phyloP scores from a whole-genome alignment of 2,888 invertebrate species.

The Penaeus monodon region DNA sequence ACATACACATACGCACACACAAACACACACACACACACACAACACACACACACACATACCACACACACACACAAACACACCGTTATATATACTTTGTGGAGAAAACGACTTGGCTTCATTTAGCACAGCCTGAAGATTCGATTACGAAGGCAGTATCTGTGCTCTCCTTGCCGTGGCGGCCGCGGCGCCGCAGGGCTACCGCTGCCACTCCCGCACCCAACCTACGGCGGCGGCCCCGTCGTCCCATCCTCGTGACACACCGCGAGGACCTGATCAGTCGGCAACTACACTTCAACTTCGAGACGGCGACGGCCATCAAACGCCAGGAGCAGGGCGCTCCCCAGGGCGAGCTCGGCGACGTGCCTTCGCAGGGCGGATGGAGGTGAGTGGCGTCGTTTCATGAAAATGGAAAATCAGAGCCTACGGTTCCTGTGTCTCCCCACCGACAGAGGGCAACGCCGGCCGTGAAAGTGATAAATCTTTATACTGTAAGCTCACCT shows the following conservation, averaged over 20 bases:
- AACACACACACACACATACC: no score
- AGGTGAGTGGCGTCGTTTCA: neutral
- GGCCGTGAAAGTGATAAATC: no score
- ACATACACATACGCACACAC: no score
- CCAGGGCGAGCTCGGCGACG: no score
- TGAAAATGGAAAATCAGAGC: neutral
- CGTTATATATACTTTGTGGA: neutral
- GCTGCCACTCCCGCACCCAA: neutral
- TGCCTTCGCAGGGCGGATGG: no score
- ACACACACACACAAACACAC: no score
- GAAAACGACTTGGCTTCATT: neutral
- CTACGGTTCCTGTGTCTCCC: no score
- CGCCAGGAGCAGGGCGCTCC: no score
- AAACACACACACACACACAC: no score
- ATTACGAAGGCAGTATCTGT: neutral
- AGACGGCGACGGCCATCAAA: constrained; percentile 23
- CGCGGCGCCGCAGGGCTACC: neutral
- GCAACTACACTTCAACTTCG: constrained; percentile 28
- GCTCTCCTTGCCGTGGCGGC: no score
- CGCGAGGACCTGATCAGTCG: constrained; percentile 29
- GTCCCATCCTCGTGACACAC: constrained; percentile 34
- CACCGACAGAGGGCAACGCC: no score
- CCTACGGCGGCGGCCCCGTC: constrained; percentile 24
- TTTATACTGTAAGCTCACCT: no score
- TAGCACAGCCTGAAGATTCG: neutral